Evolutionary conservation across 2,113 vertebrate genomes (phyloP).

Genomic region (Rhabdornis inornatus): DNA sequence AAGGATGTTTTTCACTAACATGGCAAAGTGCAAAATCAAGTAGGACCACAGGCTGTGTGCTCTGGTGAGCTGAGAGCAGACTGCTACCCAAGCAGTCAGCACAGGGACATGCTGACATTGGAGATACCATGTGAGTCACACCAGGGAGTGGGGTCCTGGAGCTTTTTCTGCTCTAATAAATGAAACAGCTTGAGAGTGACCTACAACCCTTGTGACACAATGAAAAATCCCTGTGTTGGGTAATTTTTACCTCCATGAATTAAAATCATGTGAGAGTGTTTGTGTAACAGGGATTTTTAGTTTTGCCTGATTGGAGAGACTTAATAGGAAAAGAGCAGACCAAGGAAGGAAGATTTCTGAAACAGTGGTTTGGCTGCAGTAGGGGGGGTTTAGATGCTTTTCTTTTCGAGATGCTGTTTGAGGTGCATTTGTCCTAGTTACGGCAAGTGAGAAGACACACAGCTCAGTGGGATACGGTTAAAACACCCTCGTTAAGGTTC

Average conservation of each 20-base stretch:
- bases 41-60: background rate
- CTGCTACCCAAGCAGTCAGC: background rate
- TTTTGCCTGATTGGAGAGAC: slow-evolving; percentile 6
- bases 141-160: background rate
- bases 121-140: background rate
- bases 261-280: slow-evolving; percentile 9
- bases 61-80: background rate
- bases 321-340: background rate
- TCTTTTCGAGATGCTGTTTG: background rate
- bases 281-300: background rate
- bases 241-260: background rate
- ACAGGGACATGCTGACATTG: background rate
- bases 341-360: background rate
- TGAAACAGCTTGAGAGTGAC: background rate
- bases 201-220: background rate
- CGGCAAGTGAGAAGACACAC: background rate
- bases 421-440: background rate
- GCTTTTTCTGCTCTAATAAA: background rate
- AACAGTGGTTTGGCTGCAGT: background rate
- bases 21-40: background rate
- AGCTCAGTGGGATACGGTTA: background rate
- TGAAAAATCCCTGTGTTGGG: background rate
- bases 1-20: background rate
- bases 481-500: background rate
- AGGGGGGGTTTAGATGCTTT: background rate